Conservation (phyloP, 2,888 invertebrate species). For the Agonopterix arenella region DNA sequence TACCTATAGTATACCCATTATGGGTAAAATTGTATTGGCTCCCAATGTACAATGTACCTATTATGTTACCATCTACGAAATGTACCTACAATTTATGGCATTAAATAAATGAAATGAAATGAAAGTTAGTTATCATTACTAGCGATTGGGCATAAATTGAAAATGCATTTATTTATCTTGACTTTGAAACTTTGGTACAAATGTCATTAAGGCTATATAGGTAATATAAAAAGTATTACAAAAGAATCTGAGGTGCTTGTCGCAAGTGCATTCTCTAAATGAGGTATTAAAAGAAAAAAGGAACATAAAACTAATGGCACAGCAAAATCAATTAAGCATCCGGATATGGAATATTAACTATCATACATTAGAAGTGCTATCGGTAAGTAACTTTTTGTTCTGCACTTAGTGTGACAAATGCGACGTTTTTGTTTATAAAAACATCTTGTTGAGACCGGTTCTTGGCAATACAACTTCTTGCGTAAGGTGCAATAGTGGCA, state of each 20-base stretch:
- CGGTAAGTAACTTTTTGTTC: slow-evolving; percentile 28
- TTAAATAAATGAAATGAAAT: no score
- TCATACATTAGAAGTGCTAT: slow-evolving; percentile 11
- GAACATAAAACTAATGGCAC: neutral
- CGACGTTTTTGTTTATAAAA: slow-evolving; percentile 37
- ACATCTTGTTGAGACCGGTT: slow-evolving; percentile 9
- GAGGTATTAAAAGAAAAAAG: neutral
- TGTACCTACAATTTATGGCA: no score
- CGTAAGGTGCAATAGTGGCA: no score
- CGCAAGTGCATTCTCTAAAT: neutral
- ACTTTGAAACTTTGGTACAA: neutral
- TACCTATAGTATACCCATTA: no score
- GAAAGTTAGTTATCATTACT: neutral
- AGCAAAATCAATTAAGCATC: slow-evolving; percentile 15
- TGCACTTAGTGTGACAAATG: slow-evolving; percentile 25
- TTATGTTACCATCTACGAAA: no score
- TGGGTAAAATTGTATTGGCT: no score
- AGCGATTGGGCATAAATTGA: neutral
- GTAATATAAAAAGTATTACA: neutral
- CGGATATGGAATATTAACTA: slow-evolving; percentile 16
- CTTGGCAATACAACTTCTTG: no score
- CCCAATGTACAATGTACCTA: no score
- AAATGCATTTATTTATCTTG: neutral
- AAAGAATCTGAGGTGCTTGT: neutral
- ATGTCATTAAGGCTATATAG: neutral